Evolutionary conservation across 2,888 invertebrate species (phyloP).

Genomic region (Norana najaformis): DNA sequence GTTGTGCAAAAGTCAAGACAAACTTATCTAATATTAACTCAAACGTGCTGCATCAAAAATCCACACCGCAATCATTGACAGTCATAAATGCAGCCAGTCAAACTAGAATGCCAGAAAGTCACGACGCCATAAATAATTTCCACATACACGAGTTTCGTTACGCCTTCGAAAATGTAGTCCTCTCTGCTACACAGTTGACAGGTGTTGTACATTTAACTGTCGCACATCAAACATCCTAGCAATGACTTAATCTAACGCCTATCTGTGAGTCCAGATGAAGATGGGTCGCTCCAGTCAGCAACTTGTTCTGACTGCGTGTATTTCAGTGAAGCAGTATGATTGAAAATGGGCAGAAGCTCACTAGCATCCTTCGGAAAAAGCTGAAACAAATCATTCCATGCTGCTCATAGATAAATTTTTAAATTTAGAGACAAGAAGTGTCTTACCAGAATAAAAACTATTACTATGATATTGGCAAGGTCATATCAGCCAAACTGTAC

Average conservation of each 20-base stretch:
- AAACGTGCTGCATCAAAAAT: background rate
- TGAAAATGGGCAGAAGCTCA: constrained; percentile 94
- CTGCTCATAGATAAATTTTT: background rate
- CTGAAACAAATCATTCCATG: constrained; percentile 67
- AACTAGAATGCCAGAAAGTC: background rate
- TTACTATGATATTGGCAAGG: background rate
- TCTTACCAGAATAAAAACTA: background rate
- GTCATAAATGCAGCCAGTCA: background rate
- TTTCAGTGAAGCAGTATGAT: constrained; percentile 88
- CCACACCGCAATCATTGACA: background rate
- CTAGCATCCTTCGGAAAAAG: constrained; percentile 94
- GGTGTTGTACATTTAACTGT: no score
- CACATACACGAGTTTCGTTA: background rate
- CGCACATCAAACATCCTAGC: background rate
- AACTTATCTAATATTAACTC: background rate
- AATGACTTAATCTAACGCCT: background rate
- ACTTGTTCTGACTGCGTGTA: constrained; percentile 78
- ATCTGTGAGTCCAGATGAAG: background rate
- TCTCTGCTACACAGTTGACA: background rate
- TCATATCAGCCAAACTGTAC: background rate
- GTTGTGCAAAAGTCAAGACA: background rate
- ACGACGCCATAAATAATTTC: background rate
- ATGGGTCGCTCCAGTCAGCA: constrained; percentile 77
- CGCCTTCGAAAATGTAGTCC: background rate
- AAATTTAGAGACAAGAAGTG: background rate